phyloP scores from a whole-genome alignment of 2,113 vertebrate genomes.

The Isichthys henryi region DNA sequence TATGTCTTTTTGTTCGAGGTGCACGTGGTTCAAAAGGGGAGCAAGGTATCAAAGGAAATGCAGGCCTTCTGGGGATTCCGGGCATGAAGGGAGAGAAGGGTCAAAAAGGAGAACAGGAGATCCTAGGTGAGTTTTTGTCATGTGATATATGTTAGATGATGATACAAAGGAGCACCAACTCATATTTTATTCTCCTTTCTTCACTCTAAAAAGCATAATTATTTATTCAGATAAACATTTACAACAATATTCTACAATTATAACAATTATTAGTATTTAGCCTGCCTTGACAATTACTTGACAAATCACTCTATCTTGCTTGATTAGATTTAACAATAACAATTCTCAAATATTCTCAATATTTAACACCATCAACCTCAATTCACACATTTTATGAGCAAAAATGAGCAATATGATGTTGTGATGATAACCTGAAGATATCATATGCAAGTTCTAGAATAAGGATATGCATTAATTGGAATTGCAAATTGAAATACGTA shows the following conservation, averaged over 20 bases:
- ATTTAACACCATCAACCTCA: not conserved
- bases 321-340: not conserved
- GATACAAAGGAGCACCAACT: not conserved
- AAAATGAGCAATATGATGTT: not conserved
- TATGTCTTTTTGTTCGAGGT: not conserved
- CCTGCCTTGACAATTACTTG: not conserved
- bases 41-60: not conserved
- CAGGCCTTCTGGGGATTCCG: not conserved
- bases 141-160: not conserved
- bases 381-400: not conserved
- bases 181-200: not conserved
- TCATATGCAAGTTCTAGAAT: not conserved
- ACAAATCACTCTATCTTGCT: not conserved
- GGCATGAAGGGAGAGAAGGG: slow-evolving; percentile 19
- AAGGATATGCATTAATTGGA: not conserved
- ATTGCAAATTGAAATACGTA: not conserved
- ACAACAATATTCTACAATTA: not conserved
- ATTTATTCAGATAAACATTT: not conserved
- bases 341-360: too few species aligned
- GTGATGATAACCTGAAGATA: not conserved
- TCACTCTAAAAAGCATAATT: not conserved
- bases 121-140: not conserved
- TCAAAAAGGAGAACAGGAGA: not conserved
- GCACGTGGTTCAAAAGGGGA: slow-evolving; percentile 14
- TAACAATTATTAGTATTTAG: not conserved